Evolutionary conservation across 2,797 vertebrate genomes (phyloP).

Genomic region (Notoglanidium macrostoma): DNA sequence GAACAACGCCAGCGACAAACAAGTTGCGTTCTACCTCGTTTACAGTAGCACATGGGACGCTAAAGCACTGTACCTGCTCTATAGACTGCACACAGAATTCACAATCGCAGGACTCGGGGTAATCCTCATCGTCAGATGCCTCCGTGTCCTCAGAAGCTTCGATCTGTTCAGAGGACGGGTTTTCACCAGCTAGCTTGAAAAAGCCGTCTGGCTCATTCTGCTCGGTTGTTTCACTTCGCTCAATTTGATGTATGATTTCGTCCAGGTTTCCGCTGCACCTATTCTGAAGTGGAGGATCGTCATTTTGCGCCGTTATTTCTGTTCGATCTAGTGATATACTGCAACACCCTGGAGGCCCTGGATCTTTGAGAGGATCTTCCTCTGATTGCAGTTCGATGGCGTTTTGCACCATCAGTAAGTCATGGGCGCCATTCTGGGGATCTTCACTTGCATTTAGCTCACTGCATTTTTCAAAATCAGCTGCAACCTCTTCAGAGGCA

Average conservation of each 20-base stretch:
- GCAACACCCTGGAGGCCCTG: not conserved
- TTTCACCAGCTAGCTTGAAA: constrained; percentile 45
- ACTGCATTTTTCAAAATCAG: constrained; percentile 11
- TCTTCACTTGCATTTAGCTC: constrained; percentile 18
- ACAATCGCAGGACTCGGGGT: constrained; percentile 71
- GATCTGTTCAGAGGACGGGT: constrained; percentile 22
- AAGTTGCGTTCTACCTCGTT: not conserved
- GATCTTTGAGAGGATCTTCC: not conserved
- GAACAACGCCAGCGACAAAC: constrained; percentile 11
- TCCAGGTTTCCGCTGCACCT: constrained; percentile 25
- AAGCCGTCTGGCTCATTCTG: constrained; percentile 29
- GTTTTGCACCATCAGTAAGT: constrained; percentile 2
- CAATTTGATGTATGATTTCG: constrained; percentile 49
- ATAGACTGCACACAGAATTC: constrained; percentile 72
- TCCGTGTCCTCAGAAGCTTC: constrained; percentile 56
- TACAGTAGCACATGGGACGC: not conserved
- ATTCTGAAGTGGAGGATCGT: constrained; percentile 1
- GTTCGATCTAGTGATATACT: not conserved
- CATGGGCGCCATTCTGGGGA: not conserved
- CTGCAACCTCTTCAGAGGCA: constrained; percentile 28
- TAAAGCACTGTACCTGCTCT: constrained; percentile 67
- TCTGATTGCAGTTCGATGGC: constrained; percentile 34
- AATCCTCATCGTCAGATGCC: constrained; percentile 70
- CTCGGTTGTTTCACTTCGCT: constrained; percentile 33
- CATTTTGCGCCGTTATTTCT: not conserved